Evolutionary conservation across 2,113 vertebrate genomes (phyloP).

Genomic region (Furnarius figulus): DNA sequence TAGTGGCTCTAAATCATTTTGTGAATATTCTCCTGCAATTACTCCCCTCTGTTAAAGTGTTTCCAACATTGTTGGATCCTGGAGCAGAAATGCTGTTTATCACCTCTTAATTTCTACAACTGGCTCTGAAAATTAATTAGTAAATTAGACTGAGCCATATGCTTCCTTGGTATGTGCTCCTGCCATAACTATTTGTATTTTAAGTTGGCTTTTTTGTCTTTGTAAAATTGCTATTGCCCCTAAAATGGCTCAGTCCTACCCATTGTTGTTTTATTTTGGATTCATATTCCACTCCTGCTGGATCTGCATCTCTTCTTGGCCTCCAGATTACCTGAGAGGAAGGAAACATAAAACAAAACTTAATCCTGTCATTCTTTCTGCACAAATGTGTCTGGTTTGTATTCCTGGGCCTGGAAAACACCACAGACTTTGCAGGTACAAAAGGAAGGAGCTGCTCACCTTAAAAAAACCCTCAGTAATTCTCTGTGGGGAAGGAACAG

Average conservation of each 20-base stretch:
- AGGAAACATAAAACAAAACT: slow-evolving; percentile 33
- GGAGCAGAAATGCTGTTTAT: slow-evolving; percentile 19
- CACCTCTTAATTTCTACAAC: slow-evolving; percentile 34
- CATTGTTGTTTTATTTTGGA: background rate
- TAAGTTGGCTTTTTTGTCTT: background rate
- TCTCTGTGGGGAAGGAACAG: background rate
- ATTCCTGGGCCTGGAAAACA: background rate
- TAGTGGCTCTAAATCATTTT: background rate
- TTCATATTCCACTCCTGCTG: background rate
- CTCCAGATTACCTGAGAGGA: slow-evolving; percentile 5
- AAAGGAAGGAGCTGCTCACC: background rate
- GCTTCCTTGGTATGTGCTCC: slow-evolving; percentile 16
- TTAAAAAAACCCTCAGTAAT: background rate
- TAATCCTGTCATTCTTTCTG: slow-evolving; percentile 26
- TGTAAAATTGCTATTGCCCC: background rate
- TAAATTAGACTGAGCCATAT: slow-evolving; percentile 41
- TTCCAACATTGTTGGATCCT: background rate
- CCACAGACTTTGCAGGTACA: background rate
- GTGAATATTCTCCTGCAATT: background rate
- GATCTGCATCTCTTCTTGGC: slow-evolving; percentile 24
- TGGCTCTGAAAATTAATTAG: slow-evolving; percentile 45
- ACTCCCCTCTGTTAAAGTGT: background rate
- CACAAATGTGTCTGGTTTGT: background rate
- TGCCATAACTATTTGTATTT: slow-evolving; percentile 29
- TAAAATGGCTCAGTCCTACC: background rate